Evolutionary conservation across 2,797 vertebrate species (phyloP), one percentile per base, ranked within the genome.

Genomic region (Mus caroli): DNA sequence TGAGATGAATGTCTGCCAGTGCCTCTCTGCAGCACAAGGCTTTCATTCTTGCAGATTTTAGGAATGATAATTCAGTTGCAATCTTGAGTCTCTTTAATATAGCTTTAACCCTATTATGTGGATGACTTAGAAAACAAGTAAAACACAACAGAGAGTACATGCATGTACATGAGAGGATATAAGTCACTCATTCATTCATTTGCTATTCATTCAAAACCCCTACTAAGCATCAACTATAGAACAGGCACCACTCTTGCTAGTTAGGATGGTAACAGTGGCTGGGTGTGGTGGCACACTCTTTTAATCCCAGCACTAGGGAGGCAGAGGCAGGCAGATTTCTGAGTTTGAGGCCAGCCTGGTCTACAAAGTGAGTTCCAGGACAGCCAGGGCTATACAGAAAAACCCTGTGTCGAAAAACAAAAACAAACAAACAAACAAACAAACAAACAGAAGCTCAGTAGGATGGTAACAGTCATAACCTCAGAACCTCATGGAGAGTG

Each of bases 11-110:
- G 19, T 22, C 9, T 56, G 91, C 95, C 5, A 58, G 22, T 50
- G 46, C 90, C 54, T 94, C 88, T n/a, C 62, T 78, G 37, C 69
- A 60, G 12, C 7, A 75, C 46, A 58, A 31, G 19, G 94, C 88
- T 62, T 85, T 50, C 95, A 34, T 64, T 13, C 2, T 77, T 96
- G 82, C 52, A 96, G 89, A 80, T 87, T 22, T 92, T 91, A 82
- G 67, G 56, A 37, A 28, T 15, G 52, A 83, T 67, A 96, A 94
- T 52, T 94, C 93, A 71, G 0, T 54, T 95, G 92, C 75, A 84
- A 67, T 64, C 62, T 2, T 24, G n/a, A 92, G 75, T 52, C 28
- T 92, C 56, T 64, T 77, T 88, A 79, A 56, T 37, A 73, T 9
- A 84, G 1, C 50, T 96, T 94, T 94, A 69, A 52, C 31, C 9